A percentile compares a stretch with the other conserved stretches of the same genome.
Conservation (phyloP, 2,113 vertebrate genomes). For the Clarias magur region DNA sequence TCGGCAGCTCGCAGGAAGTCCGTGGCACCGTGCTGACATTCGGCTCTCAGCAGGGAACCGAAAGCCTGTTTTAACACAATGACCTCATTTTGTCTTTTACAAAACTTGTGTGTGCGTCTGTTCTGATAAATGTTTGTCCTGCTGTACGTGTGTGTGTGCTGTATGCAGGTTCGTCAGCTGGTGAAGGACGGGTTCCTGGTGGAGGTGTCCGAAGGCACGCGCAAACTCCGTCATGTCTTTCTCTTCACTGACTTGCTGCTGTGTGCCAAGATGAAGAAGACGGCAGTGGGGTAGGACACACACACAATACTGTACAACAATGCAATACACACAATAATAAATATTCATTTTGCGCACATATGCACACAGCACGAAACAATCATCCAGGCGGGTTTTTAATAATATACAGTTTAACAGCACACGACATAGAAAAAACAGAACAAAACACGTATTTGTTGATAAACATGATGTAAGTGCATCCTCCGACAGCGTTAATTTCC, state of each 20-base stretch:
- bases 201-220: slow-evolving; percentile 91
- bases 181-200: slow-evolving; percentile 97
- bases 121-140: background rate
- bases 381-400: background rate
- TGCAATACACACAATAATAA: background rate
- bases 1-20: slow-evolving; percentile 2
- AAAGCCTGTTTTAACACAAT: background rate
- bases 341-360: background rate
- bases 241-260: slow-evolving; percentile 97
- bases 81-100: background rate
- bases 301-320: background rate
- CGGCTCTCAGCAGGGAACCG: background rate
- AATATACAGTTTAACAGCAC: background rate
- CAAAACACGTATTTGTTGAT: background rate
- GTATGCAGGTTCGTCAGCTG: slow-evolving; percentile 86
- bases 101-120: slow-evolving; percentile 1
- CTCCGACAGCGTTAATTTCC: background rate
- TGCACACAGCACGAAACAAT: background rate
- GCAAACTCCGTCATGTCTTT: slow-evolving; percentile 97
- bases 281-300: slow-evolving; percentile 82
- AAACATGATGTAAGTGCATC: background rate
- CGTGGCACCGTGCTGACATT: background rate
- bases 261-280: slow-evolving; percentile 97
- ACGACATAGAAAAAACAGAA: background rate
- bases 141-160: slow-evolving; percentile 20